Base-by-base conservation (phyloP, 2,888 invertebrate species). In the Luperina nickerlii region DNA sequence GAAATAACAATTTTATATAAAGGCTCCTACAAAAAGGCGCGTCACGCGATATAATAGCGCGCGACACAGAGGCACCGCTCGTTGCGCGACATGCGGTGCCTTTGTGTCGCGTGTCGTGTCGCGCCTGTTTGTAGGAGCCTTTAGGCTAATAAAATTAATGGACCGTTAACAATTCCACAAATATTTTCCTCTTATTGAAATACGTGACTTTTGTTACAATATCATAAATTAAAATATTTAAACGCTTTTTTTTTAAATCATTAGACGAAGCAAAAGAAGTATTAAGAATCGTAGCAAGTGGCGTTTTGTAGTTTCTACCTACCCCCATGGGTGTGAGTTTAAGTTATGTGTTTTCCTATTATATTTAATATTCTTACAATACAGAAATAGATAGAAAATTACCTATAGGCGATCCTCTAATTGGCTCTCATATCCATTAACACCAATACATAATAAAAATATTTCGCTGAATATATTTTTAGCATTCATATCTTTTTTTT, bases 101-200 rank as follows among this genome's bases (percentile, higher is more conserved):
- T 32, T 32, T 32, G 32, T 32, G 32, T 1, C 32, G 32, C 32
- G 32, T 32, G 32, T 32, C 32, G 32, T 32, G 32, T 32, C 32
- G 32, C 32, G 32, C 32, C 32, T 32, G 32, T 32, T 32, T 32
- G 32, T 32, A 32, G 32, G 32, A 32, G 32, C 32, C 32, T 32
- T 32, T 32, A 1, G 48, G 7, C 11, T 48, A 63, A 81, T 83
- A 57, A 82, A 81, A 66, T 70, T 24, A 81, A 81, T 69, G 15
- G 3, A 68, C 24, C 32, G 51, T 54, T 32, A 79, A 48, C 38
- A 9, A 15, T 42, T 11, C 7, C 20, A 20, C 4, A 15, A n/a
- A 68, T 20, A 9, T 45, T 32, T 20, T 9, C 20, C 18, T 38
- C 1, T 38, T 60, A 51, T 79, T 69, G 24, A 0, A 32, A n/a